A percentile compares a stretch with the other conserved stretches of the same genome.
Conservation (phyloP, 2,113 vertebrate species). For the Albula glossodonta region DNA sequence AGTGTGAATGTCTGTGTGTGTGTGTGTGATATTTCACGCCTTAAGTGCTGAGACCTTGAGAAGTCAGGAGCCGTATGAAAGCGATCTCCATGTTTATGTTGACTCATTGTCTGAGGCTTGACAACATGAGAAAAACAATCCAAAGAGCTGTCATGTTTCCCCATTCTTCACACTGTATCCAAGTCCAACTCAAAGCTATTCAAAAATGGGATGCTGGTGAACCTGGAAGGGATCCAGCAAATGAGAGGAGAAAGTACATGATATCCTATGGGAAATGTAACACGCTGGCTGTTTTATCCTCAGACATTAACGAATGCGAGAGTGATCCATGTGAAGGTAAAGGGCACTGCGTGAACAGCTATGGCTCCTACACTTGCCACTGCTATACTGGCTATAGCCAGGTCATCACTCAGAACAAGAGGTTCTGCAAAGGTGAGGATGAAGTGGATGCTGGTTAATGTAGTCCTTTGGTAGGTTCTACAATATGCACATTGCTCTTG, state of each 20-base stretch:
- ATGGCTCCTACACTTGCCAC: slow-evolving; percentile 85
- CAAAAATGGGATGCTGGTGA: slow-evolving; percentile 39
- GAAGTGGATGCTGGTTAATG: slow-evolving; percentile 15
- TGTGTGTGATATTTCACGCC: slow-evolving; percentile 26
- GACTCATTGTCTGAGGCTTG: slow-evolving; percentile 51
- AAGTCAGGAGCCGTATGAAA: slow-evolving; percentile 42
- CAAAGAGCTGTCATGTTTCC: slow-evolving; percentile 57
- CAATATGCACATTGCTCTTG: background rate
- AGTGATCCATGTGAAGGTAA: slow-evolving; percentile 78
- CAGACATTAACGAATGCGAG: slow-evolving; percentile 88
- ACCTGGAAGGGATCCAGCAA: slow-evolving; percentile 29
- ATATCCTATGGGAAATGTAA: slow-evolving; percentile 23
- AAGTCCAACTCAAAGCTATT: slow-evolving; percentile 31
- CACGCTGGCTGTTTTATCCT: background rate
- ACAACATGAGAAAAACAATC: slow-evolving; percentile 43
- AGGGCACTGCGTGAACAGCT: slow-evolving; percentile 81
- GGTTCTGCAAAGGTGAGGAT: slow-evolving; percentile 84
- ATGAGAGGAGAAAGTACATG: slow-evolving; percentile 27
- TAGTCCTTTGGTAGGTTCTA: slow-evolving; percentile 6
- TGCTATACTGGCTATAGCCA: slow-evolving; percentile 82
- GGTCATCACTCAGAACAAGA: slow-evolving; percentile 69
- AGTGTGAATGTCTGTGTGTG: background rate
- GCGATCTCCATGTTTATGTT: slow-evolving; percentile 51
- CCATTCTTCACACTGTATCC: slow-evolving; percentile 40
- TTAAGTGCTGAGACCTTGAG: slow-evolving; percentile 36